Conservation (phyloP, 2,888 invertebrate genomes). For the Agrilus biguttatus region DNA sequence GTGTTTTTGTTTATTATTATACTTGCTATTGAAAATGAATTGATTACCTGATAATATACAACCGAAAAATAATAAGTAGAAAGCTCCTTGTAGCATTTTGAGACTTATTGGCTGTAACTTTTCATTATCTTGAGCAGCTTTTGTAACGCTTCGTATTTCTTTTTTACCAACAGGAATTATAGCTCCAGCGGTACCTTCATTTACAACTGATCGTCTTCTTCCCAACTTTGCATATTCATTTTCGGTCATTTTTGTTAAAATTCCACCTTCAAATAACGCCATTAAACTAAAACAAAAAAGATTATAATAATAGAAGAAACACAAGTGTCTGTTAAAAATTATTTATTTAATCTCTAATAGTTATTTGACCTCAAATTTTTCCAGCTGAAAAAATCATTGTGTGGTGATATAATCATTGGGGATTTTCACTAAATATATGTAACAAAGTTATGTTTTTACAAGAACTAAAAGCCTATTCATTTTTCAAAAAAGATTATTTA, state of each 20-base stretch:
- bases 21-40: neutral
- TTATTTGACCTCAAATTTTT: no score
- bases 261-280: constrained; percentile 62
- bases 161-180: constrained; percentile 11
- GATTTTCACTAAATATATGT: no score
- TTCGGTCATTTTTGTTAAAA: constrained; percentile 60
- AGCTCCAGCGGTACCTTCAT: constrained; percentile 22
- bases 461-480: no score
- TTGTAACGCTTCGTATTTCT: constrained; percentile 16
- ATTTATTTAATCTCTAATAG: no score
- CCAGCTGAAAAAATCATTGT: no score
- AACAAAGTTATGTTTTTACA: no score
- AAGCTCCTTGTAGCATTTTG: constrained; percentile 59
- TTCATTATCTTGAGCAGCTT: constrained; percentile 23
- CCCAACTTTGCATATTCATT: constrained; percentile 60
- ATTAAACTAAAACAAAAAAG: constrained; percentile 38
- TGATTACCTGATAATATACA: constrained; percentile 41
- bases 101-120: constrained; percentile 50
- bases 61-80: constrained; percentile 53
- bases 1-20: neutral
- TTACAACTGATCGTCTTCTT: constrained; percentile 34
- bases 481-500: no score
- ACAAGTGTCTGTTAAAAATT: no score
- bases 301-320: no score
- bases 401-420: no score